These are phyloP conservation scores for Pteropus rufus DNA, from an alignment of 2,797 vertebrate species.

Conservation along the genomic window DNA sequence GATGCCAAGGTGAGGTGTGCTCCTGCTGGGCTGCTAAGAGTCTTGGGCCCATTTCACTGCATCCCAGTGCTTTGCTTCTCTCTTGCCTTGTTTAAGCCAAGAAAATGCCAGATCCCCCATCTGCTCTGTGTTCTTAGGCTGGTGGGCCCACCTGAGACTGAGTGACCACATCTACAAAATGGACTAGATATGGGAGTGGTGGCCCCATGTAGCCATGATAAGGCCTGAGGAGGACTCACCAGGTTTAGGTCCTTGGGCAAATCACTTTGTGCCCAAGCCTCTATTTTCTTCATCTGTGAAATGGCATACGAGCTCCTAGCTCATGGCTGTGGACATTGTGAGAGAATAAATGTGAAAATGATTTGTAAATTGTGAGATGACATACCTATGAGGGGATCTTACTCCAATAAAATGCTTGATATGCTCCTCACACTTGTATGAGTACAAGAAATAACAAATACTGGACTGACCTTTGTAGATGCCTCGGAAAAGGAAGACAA, in stretches of 20 bases:
- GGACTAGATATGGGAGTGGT: neutral
- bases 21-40: neutral
- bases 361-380: neutral
- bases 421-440: neutral
- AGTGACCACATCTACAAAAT: neutral
- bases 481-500: slow-evolving; percentile 97
- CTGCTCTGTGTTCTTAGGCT: neutral
- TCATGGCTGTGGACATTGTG: neutral
- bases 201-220: neutral
- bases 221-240: neutral
- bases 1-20: slow-evolving; percentile 91
- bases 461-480: slow-evolving; percentile 85
- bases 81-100: neutral
- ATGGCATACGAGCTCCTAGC: neutral
- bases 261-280: neutral
- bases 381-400: neutral
- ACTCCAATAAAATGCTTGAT: neutral
- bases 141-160: neutral
- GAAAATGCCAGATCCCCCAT: neutral
- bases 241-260: neutral
- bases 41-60: neutral
- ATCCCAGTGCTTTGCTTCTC: neutral
- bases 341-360: neutral
- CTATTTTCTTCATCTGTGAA: neutral
- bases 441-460: neutral